A percentile compares a stretch with the other conserved stretches of the same genome.
These are phyloP conservation scores for Amazona finschi DNA, from an alignment of 2,797 vertebrate genomes.

Conservation along the genomic window DNA sequence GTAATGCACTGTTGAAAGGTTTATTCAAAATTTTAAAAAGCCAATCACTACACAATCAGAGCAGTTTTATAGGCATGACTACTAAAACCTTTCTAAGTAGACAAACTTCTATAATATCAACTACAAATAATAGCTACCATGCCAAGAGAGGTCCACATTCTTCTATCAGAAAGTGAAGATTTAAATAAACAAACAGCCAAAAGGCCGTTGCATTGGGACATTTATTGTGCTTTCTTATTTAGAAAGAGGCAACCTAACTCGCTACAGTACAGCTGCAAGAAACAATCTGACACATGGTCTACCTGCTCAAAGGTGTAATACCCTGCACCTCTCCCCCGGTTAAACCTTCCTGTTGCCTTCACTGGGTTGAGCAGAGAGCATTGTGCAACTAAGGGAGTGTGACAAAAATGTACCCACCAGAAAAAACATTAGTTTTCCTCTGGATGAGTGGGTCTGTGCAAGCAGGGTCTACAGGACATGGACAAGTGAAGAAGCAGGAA, in stretches of 20 bases:
- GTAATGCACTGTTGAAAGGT: background rate
- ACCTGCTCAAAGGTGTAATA: background rate
- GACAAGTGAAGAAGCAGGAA: background rate
- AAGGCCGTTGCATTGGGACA: background rate
- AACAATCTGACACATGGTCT: background rate
- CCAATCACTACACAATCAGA: background rate
- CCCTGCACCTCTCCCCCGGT: background rate
- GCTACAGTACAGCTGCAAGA: background rate
- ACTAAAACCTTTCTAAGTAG: background rate
- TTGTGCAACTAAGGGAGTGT: accelerated
- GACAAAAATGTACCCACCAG: background rate
- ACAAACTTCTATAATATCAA: background rate
- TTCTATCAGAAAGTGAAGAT: background rate
- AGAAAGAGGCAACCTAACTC: background rate
- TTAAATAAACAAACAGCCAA: background rate
- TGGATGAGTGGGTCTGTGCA: background rate
- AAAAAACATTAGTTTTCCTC: background rate
- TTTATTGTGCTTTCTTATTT: background rate
- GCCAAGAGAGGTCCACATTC: background rate
- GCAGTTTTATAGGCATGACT: background rate
- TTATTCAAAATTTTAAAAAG: background rate
- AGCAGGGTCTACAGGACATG: accelerated
- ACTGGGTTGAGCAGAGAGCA: background rate
- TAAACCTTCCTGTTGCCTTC: background rate
- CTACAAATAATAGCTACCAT: background rate